These are phyloP conservation scores for Troilus luridus DNA, from an alignment of 2,888 invertebrate genomes.

Conservation along the genomic window DNA sequence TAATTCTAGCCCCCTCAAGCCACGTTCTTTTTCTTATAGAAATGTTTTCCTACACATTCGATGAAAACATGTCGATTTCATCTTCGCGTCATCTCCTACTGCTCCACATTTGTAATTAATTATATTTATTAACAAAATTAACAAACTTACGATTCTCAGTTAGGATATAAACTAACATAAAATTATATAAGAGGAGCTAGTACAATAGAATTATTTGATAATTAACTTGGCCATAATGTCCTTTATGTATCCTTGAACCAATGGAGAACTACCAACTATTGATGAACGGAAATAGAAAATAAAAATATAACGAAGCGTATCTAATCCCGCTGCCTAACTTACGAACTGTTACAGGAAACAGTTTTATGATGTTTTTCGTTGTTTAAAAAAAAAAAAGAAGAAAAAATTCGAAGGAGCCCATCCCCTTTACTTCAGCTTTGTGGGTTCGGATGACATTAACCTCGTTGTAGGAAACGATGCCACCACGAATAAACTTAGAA, in stretches of 20 bases:
- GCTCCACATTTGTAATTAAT: no score
- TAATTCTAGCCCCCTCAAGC: no score
- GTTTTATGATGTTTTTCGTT: slow-evolving; percentile 10
- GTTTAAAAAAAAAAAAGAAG: neutral
- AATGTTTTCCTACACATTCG: no score
- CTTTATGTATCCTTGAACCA: neutral
- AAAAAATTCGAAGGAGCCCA: neutral
- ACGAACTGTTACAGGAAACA: slow-evolving; percentile 29
- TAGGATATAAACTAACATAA: neutral
- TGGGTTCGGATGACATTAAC: slow-evolving; percentile 7
- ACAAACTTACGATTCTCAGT: neutral
- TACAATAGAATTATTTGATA: neutral
- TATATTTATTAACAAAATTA: neutral
- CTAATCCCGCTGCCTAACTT: slow-evolving; percentile 29
- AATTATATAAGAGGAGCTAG: neutral
- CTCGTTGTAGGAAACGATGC: neutral
- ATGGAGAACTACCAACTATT: neutral
- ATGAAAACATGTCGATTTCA: no score
- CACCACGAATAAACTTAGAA: neutral
- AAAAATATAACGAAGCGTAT: slow-evolving; percentile 19
- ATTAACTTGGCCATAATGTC: neutral
- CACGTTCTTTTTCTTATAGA: no score
- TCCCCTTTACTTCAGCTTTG: neutral
- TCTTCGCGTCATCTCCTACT: no score
- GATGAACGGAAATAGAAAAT: slow-evolving; percentile 23